Base-by-base conservation (phyloP, 2,797 vertebrate species). In the Xenopus petersii region DNA sequence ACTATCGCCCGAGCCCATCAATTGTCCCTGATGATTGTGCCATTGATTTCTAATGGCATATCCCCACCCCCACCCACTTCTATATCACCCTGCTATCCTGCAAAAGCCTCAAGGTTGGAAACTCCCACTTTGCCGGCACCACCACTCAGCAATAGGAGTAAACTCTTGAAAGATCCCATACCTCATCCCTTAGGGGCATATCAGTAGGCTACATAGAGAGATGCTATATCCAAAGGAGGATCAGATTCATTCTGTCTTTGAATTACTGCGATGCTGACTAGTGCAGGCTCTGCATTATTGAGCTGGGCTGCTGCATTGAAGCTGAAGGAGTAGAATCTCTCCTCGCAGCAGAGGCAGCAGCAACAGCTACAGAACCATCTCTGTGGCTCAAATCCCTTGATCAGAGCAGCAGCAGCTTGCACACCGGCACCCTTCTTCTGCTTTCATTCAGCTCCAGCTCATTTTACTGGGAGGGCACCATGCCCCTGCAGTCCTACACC, bases 401-500 rank as follows among this genome's bases (percentile, higher is more conserved):
- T 16, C 10, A 11, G 48, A 11, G 48, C 51, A 70, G 67, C 48
- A 12, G 5, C 21, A 21, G 21, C 16, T 36, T 47, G 36, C 42
- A 47, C 17, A 49, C 54, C 24, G 58, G 58, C 64, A 49, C 46
- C 17, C 10, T 3, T 49, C 63, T 42, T n/a, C 9, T 48, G 16
- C 48, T 21, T 47, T 47, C 64, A 66, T 21, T 11, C 48, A 60
- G 9, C 56, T 13, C 24, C 46, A 42, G 46, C 33, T 10, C 58
- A 47, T 21, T 24, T 33, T 11, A 10, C 30, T 10, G 21, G 51
- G 33, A 42, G 75, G 42, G 13, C 76, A 70, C 26, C 72, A 71
- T 75, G 77, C 55, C 36, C 64, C 83, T 12, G 81, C 83, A 67
- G 75, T 82, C 49, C 75, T 89, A 82, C 83, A 87, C 76, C 89